Percentiles rank a stretch among this genome's conserved stretches.
Evolutionary conservation across 2,113 vertebrate species (phyloP).

Genomic region (Hyaena hyaena): DNA sequence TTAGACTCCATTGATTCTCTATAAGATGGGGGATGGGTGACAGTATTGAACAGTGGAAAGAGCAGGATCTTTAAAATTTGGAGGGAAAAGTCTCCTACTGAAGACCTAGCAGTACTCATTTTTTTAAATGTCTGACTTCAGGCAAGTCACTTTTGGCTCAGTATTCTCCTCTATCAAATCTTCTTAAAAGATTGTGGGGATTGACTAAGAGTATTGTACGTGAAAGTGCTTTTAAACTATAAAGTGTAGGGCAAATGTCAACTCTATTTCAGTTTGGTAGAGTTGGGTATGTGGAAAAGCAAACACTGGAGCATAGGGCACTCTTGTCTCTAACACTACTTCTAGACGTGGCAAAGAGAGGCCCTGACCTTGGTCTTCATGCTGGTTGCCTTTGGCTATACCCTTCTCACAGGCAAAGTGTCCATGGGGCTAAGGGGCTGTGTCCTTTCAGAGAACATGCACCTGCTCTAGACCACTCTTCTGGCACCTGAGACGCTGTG

Average conservation of each 20-base stretch:
- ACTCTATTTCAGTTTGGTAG: not conserved
- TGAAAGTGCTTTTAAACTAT: not conserved
- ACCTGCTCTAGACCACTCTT: not conserved
- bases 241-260: not conserved
- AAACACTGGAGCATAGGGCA: not conserved
- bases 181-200: not conserved
- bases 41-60: not conserved
- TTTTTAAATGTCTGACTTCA: not conserved
- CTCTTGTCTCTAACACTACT: not conserved
- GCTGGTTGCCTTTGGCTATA: not conserved
- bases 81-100: not conserved
- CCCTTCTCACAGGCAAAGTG: not conserved
- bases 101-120: not conserved
- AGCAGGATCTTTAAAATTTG: not conserved
- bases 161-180: not conserved
- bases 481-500: not conserved
- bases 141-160: not conserved
- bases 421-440: not conserved
- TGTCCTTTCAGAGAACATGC: not conserved
- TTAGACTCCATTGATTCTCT: not conserved
- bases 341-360: not conserved
- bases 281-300: not conserved
- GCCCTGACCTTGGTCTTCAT: not conserved
- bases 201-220: not conserved
- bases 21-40: not conserved